Evolutionary conservation across 2,113 vertebrate genomes (phyloP).

Genomic region (Balaenoptera acutorostrata): DNA sequence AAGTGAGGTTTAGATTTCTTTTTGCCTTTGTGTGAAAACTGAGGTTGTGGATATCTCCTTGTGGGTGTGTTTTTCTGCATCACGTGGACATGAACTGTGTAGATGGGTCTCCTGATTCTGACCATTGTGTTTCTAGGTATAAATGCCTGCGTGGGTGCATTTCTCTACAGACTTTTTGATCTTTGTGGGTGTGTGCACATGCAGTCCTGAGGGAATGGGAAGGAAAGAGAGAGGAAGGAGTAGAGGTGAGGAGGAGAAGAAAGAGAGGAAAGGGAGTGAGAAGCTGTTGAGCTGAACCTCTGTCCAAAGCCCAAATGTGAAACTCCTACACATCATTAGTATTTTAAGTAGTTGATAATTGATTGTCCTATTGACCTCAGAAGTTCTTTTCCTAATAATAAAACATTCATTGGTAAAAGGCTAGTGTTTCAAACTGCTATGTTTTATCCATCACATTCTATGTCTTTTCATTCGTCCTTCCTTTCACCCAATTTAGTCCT

Average conservation of each 20-base stretch:
- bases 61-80: not conserved
- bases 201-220: not conserved
- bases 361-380: not conserved
- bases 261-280: not conserved
- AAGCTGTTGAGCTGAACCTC: not conserved
- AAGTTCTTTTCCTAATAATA: constrained; percentile 1
- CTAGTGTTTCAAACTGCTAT: not conserved
- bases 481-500: not conserved
- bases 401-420: not conserved
- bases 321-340: not conserved
- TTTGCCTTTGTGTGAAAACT: not conserved
- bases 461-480: not conserved
- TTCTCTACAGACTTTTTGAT: constrained; percentile 57
- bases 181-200: constrained; percentile 44
- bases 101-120: constrained; percentile 26
- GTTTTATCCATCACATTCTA: not conserved
- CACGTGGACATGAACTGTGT: not conserved
- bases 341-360: not conserved
- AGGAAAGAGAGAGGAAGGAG: not conserved
- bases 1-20: not conserved
- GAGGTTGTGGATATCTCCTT: not conserved
- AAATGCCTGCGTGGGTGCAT: constrained; percentile 45
- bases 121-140: constrained; percentile 55
- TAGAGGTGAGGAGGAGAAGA: not conserved
- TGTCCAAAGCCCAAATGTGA: not conserved